Evolutionary conservation across 2,797 vertebrate species (phyloP), one percentile per base, ranked within the genome.

Genomic region (Nyctalus aviator): DNA sequence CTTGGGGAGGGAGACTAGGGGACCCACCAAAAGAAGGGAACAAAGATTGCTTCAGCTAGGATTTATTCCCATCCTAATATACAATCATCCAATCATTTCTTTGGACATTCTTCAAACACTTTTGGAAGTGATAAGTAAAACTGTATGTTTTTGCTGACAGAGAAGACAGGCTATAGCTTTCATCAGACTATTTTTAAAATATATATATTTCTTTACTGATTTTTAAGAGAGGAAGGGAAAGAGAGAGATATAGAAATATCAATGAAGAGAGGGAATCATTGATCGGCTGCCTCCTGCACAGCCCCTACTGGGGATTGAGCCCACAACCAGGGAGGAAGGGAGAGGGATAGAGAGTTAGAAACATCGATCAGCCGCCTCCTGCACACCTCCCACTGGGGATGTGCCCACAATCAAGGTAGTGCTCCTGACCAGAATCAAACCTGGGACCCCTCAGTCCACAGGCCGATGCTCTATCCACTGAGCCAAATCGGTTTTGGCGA

Each of bases 81-180:
- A 57, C 37, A 82, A 57, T 44, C 20, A 81, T 48, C 72, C 37
- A 82, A 75, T 71, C 17, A 68, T 64, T n/a, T 84, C 72, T 44
- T 89, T 23, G 75, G 57, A 89, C 62, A 66, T 77, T 83, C 64
- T 94, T 55, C 41, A 87, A 59, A 72, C 46, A 93, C 35, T 72
- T 84, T 72, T 62, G 91, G 71, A 79, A 93, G 86, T 41, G 41
- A 15, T 32, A 90, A 88, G 7, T 66, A 37, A 79, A 84, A 48
- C 27, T 73, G 20, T 90, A 10, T 32, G 14, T 57, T 57, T 69
- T 13, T 17, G 25, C 91, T 71, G 37, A 53, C 30, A 76, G 20
- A 64, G 32, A 37, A 87, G 30, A 75, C 3, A 88, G 15, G 41
- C 37, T 55, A 32, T 83, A 91, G 30, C 8, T 55, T 93, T 95